Conservation (phyloP, 2,797 vertebrate genomes). For the Darevskia mixta region DNA sequence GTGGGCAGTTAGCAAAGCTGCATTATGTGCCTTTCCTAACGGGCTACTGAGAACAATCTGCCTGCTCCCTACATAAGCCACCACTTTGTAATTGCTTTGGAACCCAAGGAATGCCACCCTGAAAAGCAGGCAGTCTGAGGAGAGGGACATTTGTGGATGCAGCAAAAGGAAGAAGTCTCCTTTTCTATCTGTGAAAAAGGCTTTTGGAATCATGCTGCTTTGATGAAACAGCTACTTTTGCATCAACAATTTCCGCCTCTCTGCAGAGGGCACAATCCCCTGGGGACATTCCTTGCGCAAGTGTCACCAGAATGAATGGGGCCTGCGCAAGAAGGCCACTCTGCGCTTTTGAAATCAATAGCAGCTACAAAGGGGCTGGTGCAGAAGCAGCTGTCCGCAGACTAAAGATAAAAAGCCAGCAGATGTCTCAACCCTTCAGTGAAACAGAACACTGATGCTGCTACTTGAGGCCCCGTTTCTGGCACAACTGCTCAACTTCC, state of each 20-base stretch:
- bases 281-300: constrained; percentile 12
- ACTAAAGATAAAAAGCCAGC: neutral
- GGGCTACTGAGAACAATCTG: constrained; percentile 44
- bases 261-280: constrained; percentile 17
- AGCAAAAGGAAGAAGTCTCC: constrained; percentile 18
- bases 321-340: neutral
- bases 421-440: neutral
- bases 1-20: constrained; percentile 8
- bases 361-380: neutral
- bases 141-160: neutral
- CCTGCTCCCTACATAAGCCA: constrained; percentile 17
- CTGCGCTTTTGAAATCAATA: neutral
- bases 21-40: constrained; percentile 9
- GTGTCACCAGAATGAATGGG: neutral
- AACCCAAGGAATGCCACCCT: constrained; percentile 47
- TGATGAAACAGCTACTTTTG: neutral
- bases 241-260: constrained; percentile 23
- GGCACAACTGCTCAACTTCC: constrained; percentile 70
- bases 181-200: constrained; percentile 40
- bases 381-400: neutral
- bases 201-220: constrained; percentile 21
- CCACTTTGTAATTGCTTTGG: constrained; percentile 27
- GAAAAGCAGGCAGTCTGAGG: constrained; percentile 2
- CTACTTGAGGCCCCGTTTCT: neutral
- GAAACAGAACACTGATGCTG: neutral